These are phyloP conservation scores for Papilio polytes DNA, from an alignment of 1,140 invertebrate genomes.

Conservation along the genomic window DNA sequence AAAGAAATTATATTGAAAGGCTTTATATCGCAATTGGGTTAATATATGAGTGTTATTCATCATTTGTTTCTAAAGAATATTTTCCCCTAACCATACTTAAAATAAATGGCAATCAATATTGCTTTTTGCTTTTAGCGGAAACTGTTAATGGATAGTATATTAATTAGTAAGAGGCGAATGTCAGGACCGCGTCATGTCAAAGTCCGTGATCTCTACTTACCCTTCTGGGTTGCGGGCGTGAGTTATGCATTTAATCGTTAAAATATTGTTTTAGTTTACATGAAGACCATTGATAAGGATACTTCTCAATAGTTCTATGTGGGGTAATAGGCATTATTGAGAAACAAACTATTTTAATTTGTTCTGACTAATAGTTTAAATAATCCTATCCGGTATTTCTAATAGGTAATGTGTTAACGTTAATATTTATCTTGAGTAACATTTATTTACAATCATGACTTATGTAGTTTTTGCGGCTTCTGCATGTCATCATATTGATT, in stretches of 20 bases:
- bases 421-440: constrained; percentile 9
- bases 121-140: no score
- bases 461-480: not conserved
- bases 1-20: constrained; percentile 39
- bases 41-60: constrained; percentile 14
- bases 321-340: not conserved
- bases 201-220: no score
- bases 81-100: not conserved
- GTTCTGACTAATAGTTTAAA: not conserved
- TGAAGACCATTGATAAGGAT: not conserved
- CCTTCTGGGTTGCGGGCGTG: no score
- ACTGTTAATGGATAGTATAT: no score
- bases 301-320: not conserved
- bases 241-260: no score
- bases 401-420: not conserved
- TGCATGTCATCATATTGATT: not conserved
- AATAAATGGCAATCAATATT: not conserved
- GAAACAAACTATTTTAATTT: not conserved
- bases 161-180: no score
- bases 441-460: constrained; percentile 8
- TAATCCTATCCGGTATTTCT: not conserved
- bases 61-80: constrained; percentile 1
- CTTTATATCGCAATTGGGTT: constrained; percentile 36
- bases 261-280: not conserved
- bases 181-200: no score